phyloP scores from a whole-genome alignment of 2,797 vertebrate species.

The Acanthopagrus latus region DNA sequence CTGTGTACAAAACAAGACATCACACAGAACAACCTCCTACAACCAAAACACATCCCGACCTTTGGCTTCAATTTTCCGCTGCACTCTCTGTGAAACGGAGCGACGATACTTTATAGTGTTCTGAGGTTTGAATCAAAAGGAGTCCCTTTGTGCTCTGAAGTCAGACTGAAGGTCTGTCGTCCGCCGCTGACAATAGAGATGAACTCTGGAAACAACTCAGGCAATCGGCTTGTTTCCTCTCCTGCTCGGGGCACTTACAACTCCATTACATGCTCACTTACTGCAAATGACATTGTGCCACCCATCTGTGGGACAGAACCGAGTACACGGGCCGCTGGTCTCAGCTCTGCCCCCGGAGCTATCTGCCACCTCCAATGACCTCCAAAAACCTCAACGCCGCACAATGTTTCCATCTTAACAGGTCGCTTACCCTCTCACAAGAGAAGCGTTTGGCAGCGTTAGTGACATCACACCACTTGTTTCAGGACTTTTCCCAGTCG shows the following conservation, averaged over 20 bases:
- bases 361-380: conserved; percentile 76
- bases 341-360: conserved; percentile 56
- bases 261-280: conserved; percentile 86
- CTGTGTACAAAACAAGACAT: conserved; percentile 79
- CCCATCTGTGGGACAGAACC: conserved; percentile 77
- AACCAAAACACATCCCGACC: conserved; percentile 57
- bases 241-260: conserved; percentile 80
- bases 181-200: conserved; percentile 37
- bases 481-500: not conserved
- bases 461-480: too few species aligned
- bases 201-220: conserved; percentile 74
- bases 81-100: conserved; percentile 26
- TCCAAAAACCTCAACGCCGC: conserved; percentile 46
- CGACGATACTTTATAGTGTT: conserved; percentile 10
- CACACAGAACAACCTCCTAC: conserved; percentile 33
- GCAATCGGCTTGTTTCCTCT: conserved; percentile 74
- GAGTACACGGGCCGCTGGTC: conserved; percentile 54
- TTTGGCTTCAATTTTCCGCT: conserved; percentile 55
- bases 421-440: not conserved
- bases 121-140: conserved; percentile 15
- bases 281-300: conserved; percentile 81
- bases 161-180: conserved; percentile 23
- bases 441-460: not conserved
- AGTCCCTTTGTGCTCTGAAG: conserved; percentile 16
- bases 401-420: conserved; percentile 41